Conservation (phyloP, 2,797 vertebrate species). For the Buceros bicornis region DNA sequence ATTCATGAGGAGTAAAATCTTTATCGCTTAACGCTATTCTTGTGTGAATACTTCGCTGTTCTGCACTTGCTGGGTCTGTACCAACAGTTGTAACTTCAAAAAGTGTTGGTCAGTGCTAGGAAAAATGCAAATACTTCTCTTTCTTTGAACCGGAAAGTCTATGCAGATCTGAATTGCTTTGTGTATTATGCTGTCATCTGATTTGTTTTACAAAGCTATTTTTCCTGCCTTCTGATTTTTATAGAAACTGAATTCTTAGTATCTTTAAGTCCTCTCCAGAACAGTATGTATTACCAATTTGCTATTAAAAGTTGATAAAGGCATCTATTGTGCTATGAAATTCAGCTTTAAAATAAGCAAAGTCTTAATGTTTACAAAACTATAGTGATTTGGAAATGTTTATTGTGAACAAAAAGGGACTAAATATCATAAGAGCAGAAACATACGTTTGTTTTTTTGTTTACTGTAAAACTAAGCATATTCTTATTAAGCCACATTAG, state of each 20-base stretch:
- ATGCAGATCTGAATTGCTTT: background rate
- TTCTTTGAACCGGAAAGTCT: background rate
- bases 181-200: background rate
- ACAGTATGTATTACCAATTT: background rate
- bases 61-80: background rate
- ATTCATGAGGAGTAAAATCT: background rate
- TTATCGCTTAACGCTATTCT: background rate
- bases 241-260: background rate
- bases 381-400: background rate
- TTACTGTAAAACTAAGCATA: constrained; percentile 33
- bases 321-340: background rate
- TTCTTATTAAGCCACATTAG: constrained; percentile 63
- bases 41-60: background rate
- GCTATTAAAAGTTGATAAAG: background rate
- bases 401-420: background rate
- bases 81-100: background rate
- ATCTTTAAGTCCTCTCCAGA: background rate
- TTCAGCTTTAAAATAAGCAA: background rate
- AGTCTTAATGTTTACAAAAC: background rate
- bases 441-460: background rate
- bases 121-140: background rate
- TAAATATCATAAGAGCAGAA: background rate
- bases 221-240: background rate
- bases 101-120: background rate
- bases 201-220: background rate